Conservation (phyloP, 2,797 vertebrate genomes). For the Sciurus carolinensis region DNA sequence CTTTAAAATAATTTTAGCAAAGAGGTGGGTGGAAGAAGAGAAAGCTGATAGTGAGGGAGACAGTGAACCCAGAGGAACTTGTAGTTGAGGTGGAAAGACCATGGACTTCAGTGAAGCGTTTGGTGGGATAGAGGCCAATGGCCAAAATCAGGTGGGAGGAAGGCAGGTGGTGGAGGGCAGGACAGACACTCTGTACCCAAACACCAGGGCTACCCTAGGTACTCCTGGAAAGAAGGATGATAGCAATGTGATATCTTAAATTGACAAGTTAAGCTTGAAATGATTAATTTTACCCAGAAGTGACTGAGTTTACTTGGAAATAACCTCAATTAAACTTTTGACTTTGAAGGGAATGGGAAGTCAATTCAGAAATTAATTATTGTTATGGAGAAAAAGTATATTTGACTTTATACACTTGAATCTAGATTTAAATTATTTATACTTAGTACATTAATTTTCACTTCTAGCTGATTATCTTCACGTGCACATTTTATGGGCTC, state of each 20-base stretch:
- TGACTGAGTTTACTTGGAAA: slow-evolving; percentile 53
- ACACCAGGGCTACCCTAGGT: not conserved
- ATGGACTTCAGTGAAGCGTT: not conserved
- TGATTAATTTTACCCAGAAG: slow-evolving; percentile 38
- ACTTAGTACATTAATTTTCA: not conserved
- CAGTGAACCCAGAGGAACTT: not conserved
- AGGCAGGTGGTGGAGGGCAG: not conserved
- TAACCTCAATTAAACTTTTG: slow-evolving; percentile 48
- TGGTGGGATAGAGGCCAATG: not conserved
- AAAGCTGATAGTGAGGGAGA: not conserved
- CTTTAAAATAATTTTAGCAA: slow-evolving; percentile 28
- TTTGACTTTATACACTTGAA: slow-evolving; percentile 11
- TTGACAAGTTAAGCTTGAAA: slow-evolving; percentile 45
- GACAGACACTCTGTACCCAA: not conserved
- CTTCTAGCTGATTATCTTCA: not conserved
- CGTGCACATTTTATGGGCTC: not conserved
- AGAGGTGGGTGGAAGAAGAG: not conserved
- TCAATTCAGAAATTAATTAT: slow-evolving; percentile 52
- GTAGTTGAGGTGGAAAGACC: not conserved
- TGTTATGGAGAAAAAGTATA: slow-evolving; percentile 38
- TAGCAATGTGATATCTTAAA: not conserved
- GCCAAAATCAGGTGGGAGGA: not conserved
- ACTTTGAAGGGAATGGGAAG: slow-evolving; percentile 24
- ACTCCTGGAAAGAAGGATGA: slow-evolving; percentile 9
- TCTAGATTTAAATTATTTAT: slow-evolving; percentile 19